phyloP scores from a whole-genome alignment of 1,140 invertebrate genomes.

The Bombus huntii region DNA sequence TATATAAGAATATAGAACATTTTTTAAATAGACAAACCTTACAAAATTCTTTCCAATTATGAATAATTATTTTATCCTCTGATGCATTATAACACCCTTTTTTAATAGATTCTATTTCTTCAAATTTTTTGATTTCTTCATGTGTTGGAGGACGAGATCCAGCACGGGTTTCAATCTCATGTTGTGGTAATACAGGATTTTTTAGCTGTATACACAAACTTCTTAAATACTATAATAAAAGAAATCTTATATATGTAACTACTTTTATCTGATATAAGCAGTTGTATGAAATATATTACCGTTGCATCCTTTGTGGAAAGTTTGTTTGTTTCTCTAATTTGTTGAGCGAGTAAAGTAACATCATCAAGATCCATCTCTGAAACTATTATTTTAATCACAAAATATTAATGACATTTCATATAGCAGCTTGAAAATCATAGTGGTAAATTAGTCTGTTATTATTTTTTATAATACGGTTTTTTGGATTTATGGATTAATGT shows the following conservation, averaged over 20 bases:
- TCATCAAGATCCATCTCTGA: constrained; percentile 10
- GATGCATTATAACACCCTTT: constrained; percentile 56
- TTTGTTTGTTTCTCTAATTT: constrained; percentile 7
- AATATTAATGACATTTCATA: background rate
- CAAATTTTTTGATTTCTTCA: constrained; percentile 60
- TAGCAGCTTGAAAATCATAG: too few relatives aligned
- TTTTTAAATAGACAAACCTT: constrained; percentile 54
- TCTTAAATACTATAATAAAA: constrained; percentile 36
- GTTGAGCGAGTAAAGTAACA: constrained; percentile 12
- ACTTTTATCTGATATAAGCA: background rate
- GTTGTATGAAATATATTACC: constrained; percentile 11
- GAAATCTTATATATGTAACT: background rate
- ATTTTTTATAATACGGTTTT: too few relatives aligned
- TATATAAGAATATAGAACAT: background rate
- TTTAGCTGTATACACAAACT: constrained; percentile 53
- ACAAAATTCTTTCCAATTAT: constrained; percentile 76
- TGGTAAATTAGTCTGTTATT: too few relatives aligned
- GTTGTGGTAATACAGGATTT: constrained; percentile 67
- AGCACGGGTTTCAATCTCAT: constrained; percentile 67
- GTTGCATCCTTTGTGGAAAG: background rate
- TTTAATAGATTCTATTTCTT: constrained; percentile 53
- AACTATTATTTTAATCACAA: background rate
- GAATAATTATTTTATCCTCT: constrained; percentile 68
- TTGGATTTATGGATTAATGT: too few relatives aligned
- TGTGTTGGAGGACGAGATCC: constrained; percentile 57